phyloP scores from a whole-genome alignment of 2,113 vertebrate genomes.

The Helogale parvula region DNA sequence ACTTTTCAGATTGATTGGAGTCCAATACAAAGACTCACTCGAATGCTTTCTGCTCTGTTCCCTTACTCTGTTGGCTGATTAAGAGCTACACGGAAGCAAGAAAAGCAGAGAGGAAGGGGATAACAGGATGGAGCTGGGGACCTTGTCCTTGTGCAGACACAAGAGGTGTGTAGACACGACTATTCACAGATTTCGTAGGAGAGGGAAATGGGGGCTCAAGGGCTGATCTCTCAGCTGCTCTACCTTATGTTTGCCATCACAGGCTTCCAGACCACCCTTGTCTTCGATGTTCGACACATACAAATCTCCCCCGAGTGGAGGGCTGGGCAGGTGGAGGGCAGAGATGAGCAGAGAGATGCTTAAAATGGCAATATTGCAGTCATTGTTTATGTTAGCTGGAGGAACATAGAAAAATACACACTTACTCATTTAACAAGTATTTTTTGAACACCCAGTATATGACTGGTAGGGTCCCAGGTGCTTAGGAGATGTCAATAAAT shows the following conservation, averaged over 20 bases:
- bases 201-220: neutral
- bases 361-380: neutral
- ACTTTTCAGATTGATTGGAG: neutral
- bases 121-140: neutral
- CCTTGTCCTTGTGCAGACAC: too few species aligned
- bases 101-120: neutral
- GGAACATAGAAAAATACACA: neutral
- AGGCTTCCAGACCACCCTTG: neutral
- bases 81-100: neutral
- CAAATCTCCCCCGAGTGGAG: neutral
- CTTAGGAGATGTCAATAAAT: neutral
- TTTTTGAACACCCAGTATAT: neutral
- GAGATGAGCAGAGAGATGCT: neutral
- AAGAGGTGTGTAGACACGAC: neutral
- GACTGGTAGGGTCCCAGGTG: neutral
- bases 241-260: accelerated
- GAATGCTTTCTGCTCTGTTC: neutral
- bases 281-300: neutral
- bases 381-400: neutral
- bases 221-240: neutral
- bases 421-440: neutral
- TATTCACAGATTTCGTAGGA: neutral
- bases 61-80: neutral
- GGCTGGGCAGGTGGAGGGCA: neutral
- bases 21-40: neutral